Conservation (phyloP, 1,140 invertebrate species). For the Drosophila biarmipes region DNA sequence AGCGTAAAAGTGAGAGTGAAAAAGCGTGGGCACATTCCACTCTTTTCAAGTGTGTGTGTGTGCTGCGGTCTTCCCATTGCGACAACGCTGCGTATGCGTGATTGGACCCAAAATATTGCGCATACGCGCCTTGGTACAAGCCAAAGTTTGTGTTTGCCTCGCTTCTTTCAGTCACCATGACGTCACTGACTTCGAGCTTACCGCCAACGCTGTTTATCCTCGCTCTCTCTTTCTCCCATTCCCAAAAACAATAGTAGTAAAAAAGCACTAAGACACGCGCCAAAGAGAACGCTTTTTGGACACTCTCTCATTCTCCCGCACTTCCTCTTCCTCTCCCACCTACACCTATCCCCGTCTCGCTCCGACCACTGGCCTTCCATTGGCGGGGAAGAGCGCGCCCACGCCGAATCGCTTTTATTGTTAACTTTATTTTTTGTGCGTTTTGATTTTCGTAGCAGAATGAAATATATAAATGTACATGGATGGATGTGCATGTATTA, state of each 20-base stretch:
- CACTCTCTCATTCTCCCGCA: slow-evolving; percentile 22
- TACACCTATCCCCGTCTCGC: neutral
- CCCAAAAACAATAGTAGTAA: neutral
- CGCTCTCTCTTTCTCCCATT: neutral
- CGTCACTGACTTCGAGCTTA: slow-evolving; percentile 2
- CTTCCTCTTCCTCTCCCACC: slow-evolving; percentile 13
- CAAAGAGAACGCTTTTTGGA: slow-evolving; percentile 33
- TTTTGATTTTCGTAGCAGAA: slow-evolving; percentile 47
- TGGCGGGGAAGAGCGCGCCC: slow-evolving; percentile 33
- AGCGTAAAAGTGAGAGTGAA: slow-evolving; percentile 41
- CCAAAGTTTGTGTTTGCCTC: neutral
- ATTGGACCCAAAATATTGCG: slow-evolving; percentile 39
- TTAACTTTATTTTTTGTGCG: slow-evolving; percentile 52
- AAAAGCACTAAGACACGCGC: slow-evolving; percentile 27
- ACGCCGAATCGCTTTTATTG: slow-evolving; percentile 50
- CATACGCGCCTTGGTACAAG: slow-evolving; percentile 29
- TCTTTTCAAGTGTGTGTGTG: neutral
- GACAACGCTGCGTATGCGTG: slow-evolving; percentile 45
- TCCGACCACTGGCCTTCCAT: slow-evolving; percentile 20
- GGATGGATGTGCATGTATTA: neutral
- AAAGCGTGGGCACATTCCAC: slow-evolving; percentile 42
- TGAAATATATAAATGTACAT: slow-evolving; percentile 12
- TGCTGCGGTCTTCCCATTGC: slow-evolving; percentile 24
- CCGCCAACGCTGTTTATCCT: slow-evolving; percentile 23
- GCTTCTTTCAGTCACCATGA: neutral